Percentiles rank a stretch among this genome's conserved stretches.
phyloP scores from a whole-genome alignment of 2,797 vertebrate genomes.

The Parotocinclus haroldoi region DNA sequence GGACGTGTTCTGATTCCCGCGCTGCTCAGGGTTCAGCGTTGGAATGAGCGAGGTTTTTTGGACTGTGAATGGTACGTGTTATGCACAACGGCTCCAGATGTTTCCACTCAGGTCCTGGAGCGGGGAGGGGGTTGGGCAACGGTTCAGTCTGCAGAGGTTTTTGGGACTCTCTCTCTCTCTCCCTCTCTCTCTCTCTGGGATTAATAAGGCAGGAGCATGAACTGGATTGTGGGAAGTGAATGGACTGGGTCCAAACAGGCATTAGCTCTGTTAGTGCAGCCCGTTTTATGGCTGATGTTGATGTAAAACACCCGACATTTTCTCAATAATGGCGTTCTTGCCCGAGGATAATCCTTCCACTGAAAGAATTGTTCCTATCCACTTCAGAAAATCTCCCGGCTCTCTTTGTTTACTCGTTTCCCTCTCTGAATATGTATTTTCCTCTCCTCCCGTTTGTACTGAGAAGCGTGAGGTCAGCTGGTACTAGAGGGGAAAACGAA shows the following conservation, averaged over 20 bases:
- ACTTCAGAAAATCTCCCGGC: conserved; percentile 2
- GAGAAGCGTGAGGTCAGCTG: conserved; percentile 69
- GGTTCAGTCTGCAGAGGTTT: conserved; percentile 7
- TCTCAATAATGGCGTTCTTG: conserved; percentile 2
- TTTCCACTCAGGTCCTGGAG: conserved; percentile 11
- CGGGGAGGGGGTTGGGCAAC: not conserved
- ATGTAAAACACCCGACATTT: conserved; percentile 1
- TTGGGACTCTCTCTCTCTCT: conserved; percentile 33
- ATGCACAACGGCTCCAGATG: conserved; percentile 27
- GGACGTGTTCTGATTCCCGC: too few species aligned
- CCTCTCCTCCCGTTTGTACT: not conserved
- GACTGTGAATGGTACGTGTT: not conserved
- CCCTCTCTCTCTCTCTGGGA: conserved; percentile 48
- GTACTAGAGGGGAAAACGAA: conserved; percentile 63
- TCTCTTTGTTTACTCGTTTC: conserved; percentile 12
- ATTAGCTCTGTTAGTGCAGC: too few species aligned
- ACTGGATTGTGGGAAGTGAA: conserved; percentile 38
- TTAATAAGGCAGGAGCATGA: conserved; percentile 55
- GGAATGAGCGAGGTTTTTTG: not conserved
- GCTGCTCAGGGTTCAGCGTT: not conserved
- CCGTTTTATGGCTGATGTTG: conserved; percentile 1
- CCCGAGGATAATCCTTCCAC: conserved; percentile 3
- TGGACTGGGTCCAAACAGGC: too few species aligned
- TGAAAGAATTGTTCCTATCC: conserved; percentile 17
- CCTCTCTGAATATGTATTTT: too few species aligned